Evolutionary conservation across 1,140 invertebrate genomes (phyloP).

Genomic region (Hycleus phaleratus): DNA sequence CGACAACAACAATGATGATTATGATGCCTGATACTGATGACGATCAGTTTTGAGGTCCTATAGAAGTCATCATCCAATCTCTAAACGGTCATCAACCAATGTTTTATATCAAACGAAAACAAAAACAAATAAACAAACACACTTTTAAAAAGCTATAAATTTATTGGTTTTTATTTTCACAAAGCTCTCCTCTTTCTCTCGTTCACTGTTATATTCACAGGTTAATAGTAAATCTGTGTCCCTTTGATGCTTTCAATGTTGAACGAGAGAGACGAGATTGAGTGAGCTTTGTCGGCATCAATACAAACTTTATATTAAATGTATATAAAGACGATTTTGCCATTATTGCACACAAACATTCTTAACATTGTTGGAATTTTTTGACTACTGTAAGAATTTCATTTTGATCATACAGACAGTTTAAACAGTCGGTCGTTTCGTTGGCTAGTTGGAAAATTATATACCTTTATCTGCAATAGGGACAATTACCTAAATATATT

Average conservation of each 20-base stretch:
- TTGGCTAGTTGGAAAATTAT: too few species aligned
- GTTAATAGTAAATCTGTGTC: slow-evolving; percentile 40
- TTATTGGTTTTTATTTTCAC: slow-evolving; percentile 34
- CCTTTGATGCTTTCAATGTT: slow-evolving; percentile 8
- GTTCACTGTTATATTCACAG: background rate
- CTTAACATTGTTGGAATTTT: slow-evolving; percentile 25
- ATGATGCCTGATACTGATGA: slow-evolving; percentile 22
- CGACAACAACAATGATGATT: slow-evolving; percentile 24
- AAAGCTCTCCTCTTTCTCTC: slow-evolving; percentile 3
- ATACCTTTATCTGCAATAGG: too few species aligned
- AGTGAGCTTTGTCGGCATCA: slow-evolving; percentile 33
- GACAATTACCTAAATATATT: too few species aligned
- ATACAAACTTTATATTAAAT: slow-evolving; percentile 16
- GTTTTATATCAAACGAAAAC: slow-evolving; percentile 29
- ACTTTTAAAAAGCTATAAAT: slow-evolving; percentile 37
- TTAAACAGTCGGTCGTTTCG: background rate
- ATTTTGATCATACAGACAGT: slow-evolving; percentile 33
- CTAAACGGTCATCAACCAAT: slow-evolving; percentile 15
- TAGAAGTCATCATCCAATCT: too few species aligned
- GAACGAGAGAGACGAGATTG: slow-evolving; percentile 22
- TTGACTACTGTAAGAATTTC: slow-evolving; percentile 41
- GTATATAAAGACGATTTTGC: slow-evolving; percentile 20
- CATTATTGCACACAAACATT: slow-evolving; percentile 16
- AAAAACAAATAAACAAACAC: slow-evolving; percentile 4
- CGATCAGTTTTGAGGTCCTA: slow-evolving; percentile 15